Base-by-base conservation (phyloP, 2,113 vertebrate species). In the Perognathus longimembris region DNA sequence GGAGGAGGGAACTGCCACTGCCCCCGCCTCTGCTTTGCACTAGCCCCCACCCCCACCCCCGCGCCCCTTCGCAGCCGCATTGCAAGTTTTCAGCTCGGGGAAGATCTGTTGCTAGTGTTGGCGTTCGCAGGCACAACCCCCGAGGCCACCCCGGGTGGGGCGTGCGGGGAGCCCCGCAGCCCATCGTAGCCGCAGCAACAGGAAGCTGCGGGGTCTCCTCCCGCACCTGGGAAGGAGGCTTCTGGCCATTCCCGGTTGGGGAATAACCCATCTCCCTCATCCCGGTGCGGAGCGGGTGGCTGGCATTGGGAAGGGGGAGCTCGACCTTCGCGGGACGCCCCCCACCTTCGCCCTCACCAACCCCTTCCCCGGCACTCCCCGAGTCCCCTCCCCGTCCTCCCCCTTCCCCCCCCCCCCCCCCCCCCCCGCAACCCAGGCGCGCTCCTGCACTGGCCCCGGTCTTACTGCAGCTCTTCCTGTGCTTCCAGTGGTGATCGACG, bases 401-500 rank as follows among this genome's bases (percentile, higher is more conserved):
- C 50, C 88, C 12, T 50, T 32, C 32, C 69, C 59, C n/a, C 28
- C 64, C 76, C 69, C 87, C 93, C 59, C 4, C 17, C 14, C 50
- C 50, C 88, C 12, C 50, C 28, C 32, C 69, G 74, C 69, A 84
- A 90, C 64, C 5, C 6, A 20, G 93, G 67, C 79, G 89, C 73
- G 73, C 84, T 69, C 81, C 67, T 79, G 22, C 71, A 61, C 93
- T 84, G 96, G 81, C 90, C 36, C 64, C 95, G 96, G 94, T 96
- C 96, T 95, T 94, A 94, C 95, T 96, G 96, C 96, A 66, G 97
- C 94, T 89, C 79, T 93, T 88, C 96, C 86, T 97, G 84, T 97
- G 70, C 92, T 97, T 97, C 78, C 97, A 98, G 98, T 97, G 98
- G 96, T 98, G 97, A 98, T 91, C 89, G 78, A 91, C 54, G 89